These are phyloP conservation scores for Labia minor DNA, from an alignment of 2,888 invertebrate genomes.

Conservation along the genomic window DNA sequence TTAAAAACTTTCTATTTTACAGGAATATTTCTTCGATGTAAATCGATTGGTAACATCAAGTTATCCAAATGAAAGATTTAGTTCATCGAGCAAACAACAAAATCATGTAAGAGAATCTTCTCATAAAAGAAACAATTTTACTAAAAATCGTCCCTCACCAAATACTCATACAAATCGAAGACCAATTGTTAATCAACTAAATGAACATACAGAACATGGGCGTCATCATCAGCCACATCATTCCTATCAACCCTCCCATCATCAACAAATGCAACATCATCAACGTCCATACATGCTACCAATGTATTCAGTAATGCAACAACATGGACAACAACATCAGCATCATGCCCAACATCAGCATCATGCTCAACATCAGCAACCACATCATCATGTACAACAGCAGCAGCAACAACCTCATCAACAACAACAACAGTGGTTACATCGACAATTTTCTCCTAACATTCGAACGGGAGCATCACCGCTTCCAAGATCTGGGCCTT, in stretches of 20 bases:
- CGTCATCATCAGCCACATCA: conserved; percentile 9
- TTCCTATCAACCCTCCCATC: conserved; percentile 5
- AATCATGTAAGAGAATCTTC: conserved; percentile 43
- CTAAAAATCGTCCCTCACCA: conserved; percentile 97
- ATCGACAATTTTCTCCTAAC: neutral
- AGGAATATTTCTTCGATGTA: conserved; percentile 30
- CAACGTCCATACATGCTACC: neutral
- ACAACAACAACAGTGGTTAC: neutral
- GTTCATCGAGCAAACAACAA: conserved; percentile 42
- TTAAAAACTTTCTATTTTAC: conserved; percentile 21
- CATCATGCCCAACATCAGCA: neutral
- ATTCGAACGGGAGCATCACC: too few relatives aligned
- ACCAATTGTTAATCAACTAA: neutral
- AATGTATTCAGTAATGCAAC: neutral
- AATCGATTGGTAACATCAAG: conserved; percentile 37
- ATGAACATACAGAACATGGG: neutral
- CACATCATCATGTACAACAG: neutral
- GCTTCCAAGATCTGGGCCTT: too few relatives aligned
- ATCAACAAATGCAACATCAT: neutral
- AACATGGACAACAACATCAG: neutral
- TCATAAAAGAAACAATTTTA: conserved; percentile 78
- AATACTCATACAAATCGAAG: conserved; percentile 2
- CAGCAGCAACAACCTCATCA: neutral
- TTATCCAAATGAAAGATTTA: conserved; percentile 43
- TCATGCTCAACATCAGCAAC: neutral